These are phyloP conservation scores for Staurois parvus DNA, from an alignment of 2,797 vertebrate genomes.

Conservation along the genomic window DNA sequence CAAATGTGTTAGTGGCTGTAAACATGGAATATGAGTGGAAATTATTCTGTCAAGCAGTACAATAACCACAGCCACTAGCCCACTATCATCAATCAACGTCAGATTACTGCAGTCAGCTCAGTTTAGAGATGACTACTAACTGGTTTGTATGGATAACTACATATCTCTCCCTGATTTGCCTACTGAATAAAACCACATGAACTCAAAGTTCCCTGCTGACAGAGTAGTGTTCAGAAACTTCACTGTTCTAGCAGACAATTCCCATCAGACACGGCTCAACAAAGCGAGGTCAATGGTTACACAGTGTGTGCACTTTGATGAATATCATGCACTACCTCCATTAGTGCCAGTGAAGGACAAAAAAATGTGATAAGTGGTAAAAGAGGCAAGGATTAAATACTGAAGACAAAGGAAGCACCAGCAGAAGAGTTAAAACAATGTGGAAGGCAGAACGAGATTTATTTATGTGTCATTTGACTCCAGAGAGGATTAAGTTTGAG, in stretches of 20 bases:
- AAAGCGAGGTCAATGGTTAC: slow-evolving; percentile 1
- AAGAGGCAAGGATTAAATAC: slow-evolving; percentile 3
- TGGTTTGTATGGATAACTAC: not conserved
- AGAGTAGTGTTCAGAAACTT: not conserved
- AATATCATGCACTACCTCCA: slow-evolving; percentile 7
- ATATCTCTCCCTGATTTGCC: not conserved
- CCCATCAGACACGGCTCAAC: not conserved
- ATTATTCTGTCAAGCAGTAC: not conserved
- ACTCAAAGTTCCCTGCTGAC: too few species aligned
- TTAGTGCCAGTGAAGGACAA: not conserved
- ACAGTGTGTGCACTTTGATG: not conserved
- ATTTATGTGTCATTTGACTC: slow-evolving; percentile 54
- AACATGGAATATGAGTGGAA: not conserved
- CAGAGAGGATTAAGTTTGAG: slow-evolving; percentile 63
- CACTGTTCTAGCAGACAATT: not conserved
- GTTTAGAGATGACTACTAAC: too few species aligned
- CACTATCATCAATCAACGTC: too few species aligned
- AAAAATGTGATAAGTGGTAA: not conserved
- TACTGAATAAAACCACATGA: not conserved
- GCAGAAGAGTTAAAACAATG: slow-evolving; percentile 34
- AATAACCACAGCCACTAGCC: not conserved
- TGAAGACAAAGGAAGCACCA: slow-evolving; percentile 58
- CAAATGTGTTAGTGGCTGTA: not conserved
- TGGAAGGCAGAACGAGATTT: slow-evolving; percentile 37
- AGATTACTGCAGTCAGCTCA: too few species aligned